Base-by-base conservation (phyloP, 2,113 vertebrate genomes). In the Sitta europaea region DNA sequence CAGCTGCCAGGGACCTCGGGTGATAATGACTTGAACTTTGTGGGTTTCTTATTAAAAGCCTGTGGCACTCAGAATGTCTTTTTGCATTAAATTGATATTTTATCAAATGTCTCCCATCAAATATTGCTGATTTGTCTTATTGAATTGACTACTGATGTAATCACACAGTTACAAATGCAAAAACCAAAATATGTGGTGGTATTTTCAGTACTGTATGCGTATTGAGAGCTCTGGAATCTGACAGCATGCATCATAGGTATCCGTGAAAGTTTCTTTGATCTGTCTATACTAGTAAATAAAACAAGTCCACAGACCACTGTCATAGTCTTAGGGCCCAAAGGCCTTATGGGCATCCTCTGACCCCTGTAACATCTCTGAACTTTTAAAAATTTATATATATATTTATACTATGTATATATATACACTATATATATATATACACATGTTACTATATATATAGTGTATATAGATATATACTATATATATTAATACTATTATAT, bases 21-120 rank as follows among this genome's bases (percentile, higher is more conserved):
- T 88, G 83, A 74, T 77, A 89, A 95, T 66, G 74, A 65, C 82
- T 79, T 81, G n/a, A 90, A 90, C 62, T 72, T 77, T 57, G 24
- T 72, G 82, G 10, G n/a, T 33, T 79, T 76, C 71, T 88, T 83
- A 79, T 55, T 82, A 73, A 88, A 85, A 86, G 31, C 45, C 54
- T 73, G 48, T 72, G 54, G 25, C 15, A 29, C 78, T 86, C 40
- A 61, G 42, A 93, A 61, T 27, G 10, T 76, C 29, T 76, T 92
- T 82, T 66, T 86, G 43, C 36, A 91, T 88, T 72, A 76, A 75
- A 61, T n/a, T 65, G 66, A 21, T 76, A 84, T 65, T 90, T 94
- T 88, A 31, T 73, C 55, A 68, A 55, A 51, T 75, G 78, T 82
- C 13, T 78, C 1, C 7, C n/a, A 35, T 57, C 54, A 86, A 45